Evolutionary conservation across 2,797 vertebrate genomes (phyloP).

Genomic region (Merluccius polli): DNA sequence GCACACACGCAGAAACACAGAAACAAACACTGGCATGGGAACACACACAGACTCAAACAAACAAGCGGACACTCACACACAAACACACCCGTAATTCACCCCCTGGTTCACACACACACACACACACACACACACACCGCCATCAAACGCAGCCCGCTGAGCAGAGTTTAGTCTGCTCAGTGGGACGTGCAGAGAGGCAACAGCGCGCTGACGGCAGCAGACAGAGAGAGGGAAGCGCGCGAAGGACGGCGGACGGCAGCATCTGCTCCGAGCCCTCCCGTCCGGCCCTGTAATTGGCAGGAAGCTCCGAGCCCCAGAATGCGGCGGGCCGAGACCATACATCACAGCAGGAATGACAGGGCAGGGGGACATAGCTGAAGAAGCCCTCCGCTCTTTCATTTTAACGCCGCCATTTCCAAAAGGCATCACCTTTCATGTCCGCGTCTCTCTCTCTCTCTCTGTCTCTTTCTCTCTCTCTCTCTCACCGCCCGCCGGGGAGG

Average conservation of each 20-base stretch:
- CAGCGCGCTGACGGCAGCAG: constrained; percentile 14
- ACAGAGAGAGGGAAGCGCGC: constrained; percentile 7
- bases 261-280: constrained; percentile 59
- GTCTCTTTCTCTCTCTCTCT: constrained; percentile 49
- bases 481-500: constrained; percentile 13
- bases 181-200: constrained; percentile 5
- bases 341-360: constrained; percentile 72
- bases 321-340: constrained; percentile 63
- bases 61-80: no score
- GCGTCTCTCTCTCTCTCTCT: constrained; percentile 48
- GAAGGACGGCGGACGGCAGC: constrained; percentile 36
- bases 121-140: no score
- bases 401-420: constrained; percentile 65
- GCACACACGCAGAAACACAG: no score
- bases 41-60: no score
- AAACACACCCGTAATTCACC: no score
- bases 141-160: no score
- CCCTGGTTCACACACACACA: no score
- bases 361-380: constrained; percentile 55
- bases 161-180: neutral
- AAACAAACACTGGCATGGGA: no score
- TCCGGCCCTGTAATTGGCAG: constrained; percentile 74
- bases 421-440: constrained; percentile 66
- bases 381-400: constrained; percentile 68
- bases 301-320: constrained; percentile 52